Conservation (phyloP, 2,113 vertebrate genomes). For the Columbina picui region DNA sequence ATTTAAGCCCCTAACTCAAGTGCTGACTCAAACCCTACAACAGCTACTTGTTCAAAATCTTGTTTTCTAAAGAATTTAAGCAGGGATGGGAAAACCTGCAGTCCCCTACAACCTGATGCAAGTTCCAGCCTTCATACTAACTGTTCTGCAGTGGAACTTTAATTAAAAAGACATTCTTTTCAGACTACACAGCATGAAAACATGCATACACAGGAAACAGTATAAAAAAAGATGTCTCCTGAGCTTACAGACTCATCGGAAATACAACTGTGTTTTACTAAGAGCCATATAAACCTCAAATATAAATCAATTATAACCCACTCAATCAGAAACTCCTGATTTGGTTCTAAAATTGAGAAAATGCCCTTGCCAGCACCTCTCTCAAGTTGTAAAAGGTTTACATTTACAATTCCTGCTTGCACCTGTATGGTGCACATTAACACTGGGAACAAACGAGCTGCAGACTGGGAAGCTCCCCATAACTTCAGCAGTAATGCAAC, state of each 20-base stretch:
- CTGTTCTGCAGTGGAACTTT: not conserved
- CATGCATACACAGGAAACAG: not conserved
- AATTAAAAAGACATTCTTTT: not conserved
- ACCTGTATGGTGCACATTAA: accelerated
- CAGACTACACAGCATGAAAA: not conserved
- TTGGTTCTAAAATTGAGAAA: not conserved
- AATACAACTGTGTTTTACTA: not conserved
- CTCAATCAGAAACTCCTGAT: not conserved
- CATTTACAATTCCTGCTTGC: not conserved
- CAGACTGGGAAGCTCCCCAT: not conserved
- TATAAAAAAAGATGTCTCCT: not conserved
- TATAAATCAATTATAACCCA: not conserved
- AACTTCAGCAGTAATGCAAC: not conserved
- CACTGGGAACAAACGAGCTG: not conserved
- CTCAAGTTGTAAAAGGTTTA: not conserved
- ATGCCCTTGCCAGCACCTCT: not conserved
- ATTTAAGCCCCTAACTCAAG: not conserved
- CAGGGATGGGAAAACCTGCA: not conserved
- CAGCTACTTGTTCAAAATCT: not conserved
- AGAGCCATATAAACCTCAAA: not conserved
- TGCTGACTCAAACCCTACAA: not conserved
- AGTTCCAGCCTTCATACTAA: not conserved
- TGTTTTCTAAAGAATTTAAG: not conserved
- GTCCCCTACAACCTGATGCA: not conserved
- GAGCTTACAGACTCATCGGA: not conserved